Evolutionary conservation across 1,140 invertebrate species (phyloP), one percentile per base, ranked within the genome.

Genomic region (Phenacoccus solenopsis): DNA sequence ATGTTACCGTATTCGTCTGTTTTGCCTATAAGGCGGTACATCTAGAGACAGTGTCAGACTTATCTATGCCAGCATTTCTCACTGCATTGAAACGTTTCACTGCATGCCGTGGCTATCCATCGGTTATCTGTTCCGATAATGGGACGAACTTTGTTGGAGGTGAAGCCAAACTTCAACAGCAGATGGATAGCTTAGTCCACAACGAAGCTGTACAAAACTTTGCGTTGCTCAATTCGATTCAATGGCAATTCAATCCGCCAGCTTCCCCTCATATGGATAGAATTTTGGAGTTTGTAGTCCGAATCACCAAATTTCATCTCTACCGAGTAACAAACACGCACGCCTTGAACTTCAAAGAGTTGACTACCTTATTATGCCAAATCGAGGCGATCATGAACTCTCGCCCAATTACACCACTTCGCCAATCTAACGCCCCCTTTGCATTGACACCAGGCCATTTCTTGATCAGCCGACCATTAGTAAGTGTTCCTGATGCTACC

Each of bases 271-370:
- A 79, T 68, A 73, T 76, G 22, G 78, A 77, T 27, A 78, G 78
- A 20, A 25, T 76, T 3, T 79, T 78, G 78, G 78, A 80, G 72
- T 69, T 72, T 67, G 70, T 73, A 20, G 74, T 79, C 3, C 74
- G 77, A 59, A 75, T 73, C 10, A 72, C 75, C 1, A 78, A 79
- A 67, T 73, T 73, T 71, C 76, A 78, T 72, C 71, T 80, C 28
- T 69, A 71, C 2, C 71, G 74, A 20, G 73, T 74, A 28, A 10
- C 77, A 49, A 75, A 74, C 28, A 27, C 57, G 28, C 71, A 57
- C 49, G 59, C 71, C 21, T 67, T 77, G 64, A 74, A 74, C 1
- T 74, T 72, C 72, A 76, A 78, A 68, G 76, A 78, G 70, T 71
- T 78, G 1, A 35, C n/a, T 16, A 76, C 75, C 1, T 20, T 76